These are phyloP conservation scores for Cyphomyrus discorhynchus DNA, from an alignment of 2,113 vertebrate species.

Conservation along the genomic window DNA sequence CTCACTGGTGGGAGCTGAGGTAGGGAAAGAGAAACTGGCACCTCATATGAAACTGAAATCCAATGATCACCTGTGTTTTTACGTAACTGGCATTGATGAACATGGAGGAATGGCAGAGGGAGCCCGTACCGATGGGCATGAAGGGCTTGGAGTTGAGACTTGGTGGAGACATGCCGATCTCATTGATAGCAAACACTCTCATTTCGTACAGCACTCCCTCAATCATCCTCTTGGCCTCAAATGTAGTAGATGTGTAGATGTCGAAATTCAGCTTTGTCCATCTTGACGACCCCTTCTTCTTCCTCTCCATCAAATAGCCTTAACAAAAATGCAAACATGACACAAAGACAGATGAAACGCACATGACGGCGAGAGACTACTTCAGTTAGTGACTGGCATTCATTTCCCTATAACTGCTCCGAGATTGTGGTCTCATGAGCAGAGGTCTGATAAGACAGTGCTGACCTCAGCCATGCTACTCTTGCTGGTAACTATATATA, in stretches of 20 bases:
- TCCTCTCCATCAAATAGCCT: conserved; percentile 87
- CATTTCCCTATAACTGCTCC: not conserved
- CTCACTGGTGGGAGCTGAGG: conserved; percentile 74
- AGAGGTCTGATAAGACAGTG: not conserved
- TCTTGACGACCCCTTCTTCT: conserved; percentile 81
- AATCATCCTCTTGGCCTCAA: conserved; percentile 84
- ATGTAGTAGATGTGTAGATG: conserved; percentile 60
- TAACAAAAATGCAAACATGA: conserved; percentile 4
- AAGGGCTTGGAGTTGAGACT: conserved; percentile 68
- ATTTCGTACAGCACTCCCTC: conserved; percentile 84
- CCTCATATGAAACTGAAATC: not conserved
- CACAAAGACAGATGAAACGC: not conserved
- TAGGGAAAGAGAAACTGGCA: not conserved
- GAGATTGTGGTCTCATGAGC: not conserved
- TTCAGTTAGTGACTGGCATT: not conserved
- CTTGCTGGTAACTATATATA: too few species aligned
- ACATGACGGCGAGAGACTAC: not conserved
- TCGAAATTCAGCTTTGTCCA: conserved; percentile 92
- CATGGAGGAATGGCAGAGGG: not conserved
- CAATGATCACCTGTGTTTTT: not conserved
- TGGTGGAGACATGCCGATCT: conserved; percentile 74
- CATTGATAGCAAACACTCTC: conserved; percentile 77
- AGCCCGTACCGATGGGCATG: conserved; percentile 63
- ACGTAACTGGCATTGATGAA: not conserved
- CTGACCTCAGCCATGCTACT: not conserved